phyloP scores from a whole-genome alignment of 2,113 vertebrate genomes.

The Boleophthalmus pectinirostris region DNA sequence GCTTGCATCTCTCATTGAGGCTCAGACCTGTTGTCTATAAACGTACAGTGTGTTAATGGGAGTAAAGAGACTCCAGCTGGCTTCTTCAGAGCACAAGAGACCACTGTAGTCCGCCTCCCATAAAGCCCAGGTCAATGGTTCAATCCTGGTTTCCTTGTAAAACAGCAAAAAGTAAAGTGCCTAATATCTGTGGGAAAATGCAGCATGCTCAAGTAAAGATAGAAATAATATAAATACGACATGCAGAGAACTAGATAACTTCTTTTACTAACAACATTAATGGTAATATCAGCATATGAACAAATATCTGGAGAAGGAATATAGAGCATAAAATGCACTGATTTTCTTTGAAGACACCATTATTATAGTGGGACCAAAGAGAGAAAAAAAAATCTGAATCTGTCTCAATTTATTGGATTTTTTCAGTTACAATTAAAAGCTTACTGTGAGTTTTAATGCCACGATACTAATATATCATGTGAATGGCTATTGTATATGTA shows the following conservation, averaged over 20 bases:
- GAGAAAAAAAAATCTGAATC: too few relatives aligned
- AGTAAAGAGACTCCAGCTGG: constrained; percentile 65
- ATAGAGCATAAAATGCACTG: too few relatives aligned
- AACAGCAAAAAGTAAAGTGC: constrained; percentile 41
- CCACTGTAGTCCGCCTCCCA: constrained; percentile 45
- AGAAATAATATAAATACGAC: background rate
- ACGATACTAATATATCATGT: too few relatives aligned
- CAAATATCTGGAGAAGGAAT: too few relatives aligned
- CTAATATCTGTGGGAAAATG: constrained; percentile 2
- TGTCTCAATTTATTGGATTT: too few relatives aligned
- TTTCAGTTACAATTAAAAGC: too few relatives aligned
- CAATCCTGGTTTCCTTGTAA: constrained; percentile 45
- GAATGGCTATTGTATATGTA: too few relatives aligned
- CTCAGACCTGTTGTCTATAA: constrained; percentile 48
- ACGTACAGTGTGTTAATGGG: constrained; percentile 49
- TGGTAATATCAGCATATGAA: background rate
- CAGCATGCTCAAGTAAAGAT: background rate
- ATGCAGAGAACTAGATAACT: background rate
- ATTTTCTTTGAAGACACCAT: too few relatives aligned
- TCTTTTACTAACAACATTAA: background rate
- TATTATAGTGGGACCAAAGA: too few relatives aligned
- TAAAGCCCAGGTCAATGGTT: constrained; percentile 61
- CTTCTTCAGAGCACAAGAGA: constrained; percentile 33
- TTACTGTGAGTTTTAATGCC: too few relatives aligned
- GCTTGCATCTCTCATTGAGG: constrained; percentile 21